These are phyloP conservation scores for Blennius ocellaris DNA, from an alignment of 2,113 vertebrate species.

Conservation along the genomic window DNA sequence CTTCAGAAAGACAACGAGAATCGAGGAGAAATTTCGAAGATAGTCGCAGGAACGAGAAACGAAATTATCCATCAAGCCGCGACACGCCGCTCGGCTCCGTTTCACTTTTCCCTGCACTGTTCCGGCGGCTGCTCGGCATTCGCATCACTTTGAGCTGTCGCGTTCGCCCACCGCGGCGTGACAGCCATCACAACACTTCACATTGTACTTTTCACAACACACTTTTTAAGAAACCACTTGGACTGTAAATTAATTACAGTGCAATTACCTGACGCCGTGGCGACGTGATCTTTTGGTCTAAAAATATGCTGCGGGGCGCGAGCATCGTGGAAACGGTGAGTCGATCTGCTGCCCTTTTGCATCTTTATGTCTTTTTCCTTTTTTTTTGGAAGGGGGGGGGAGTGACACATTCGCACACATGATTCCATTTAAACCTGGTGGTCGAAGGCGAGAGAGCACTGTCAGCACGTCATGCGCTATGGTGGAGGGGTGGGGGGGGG, in stretches of 20 bases:
- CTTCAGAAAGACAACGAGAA: not conserved
- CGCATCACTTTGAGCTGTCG: constrained; percentile 47
- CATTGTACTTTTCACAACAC: constrained; percentile 60
- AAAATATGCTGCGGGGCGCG: constrained; percentile 37
- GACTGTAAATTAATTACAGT: constrained; percentile 57
- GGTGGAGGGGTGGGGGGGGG: not conserved
- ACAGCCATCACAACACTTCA: constrained; percentile 75
- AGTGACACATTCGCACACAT: not conserved
- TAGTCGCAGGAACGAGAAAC: constrained; percentile 33
- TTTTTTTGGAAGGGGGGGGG: too few relatives aligned
- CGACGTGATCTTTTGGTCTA: constrained; percentile 26
- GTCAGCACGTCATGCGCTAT: not conserved
- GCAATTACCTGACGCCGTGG: constrained; percentile 46
- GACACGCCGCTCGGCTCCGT: constrained; percentile 16
- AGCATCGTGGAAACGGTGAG: constrained; percentile 21
- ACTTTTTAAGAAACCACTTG: constrained; percentile 35
- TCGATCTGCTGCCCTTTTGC: not conserved
- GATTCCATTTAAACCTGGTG: constrained; percentile 4
- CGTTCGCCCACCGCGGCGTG: constrained; percentile 14
- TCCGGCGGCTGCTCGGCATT: constrained; percentile 25
- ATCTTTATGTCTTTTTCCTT: too few relatives aligned
- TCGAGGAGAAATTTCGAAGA: constrained; percentile 27
- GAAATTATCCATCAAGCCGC: constrained; percentile 34
- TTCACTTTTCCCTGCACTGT: constrained; percentile 29
- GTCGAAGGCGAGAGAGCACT: not conserved